Base-by-base conservation (phyloP, 1,140 invertebrate genomes). In the Luehdorfia chinensis region DNA sequence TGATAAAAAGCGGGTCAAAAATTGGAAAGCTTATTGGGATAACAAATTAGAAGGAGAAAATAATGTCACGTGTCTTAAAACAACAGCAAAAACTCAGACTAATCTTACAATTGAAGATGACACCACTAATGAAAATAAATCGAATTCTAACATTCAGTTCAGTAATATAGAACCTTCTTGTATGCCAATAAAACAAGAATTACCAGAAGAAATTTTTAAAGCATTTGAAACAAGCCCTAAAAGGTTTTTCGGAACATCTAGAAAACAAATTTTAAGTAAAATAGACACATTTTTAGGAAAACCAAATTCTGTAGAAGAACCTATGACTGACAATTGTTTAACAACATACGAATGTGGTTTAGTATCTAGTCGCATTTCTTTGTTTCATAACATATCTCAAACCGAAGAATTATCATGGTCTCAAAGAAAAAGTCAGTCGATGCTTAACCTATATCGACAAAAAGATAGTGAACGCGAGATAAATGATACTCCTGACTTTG, bases 171-270 rank as follows among this genome's bases (percentile, higher is more conserved):
- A 34, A 0, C 12, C n/a, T n/a, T n/a, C n/a, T 23, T 37, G 15
- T 44, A 19, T 43, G 9, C 53, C 63, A 27, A 56, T 56, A 1
- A 86, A 75, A 59, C 75, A 78, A 59, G 79, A 86, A 62, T 33
- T 85, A 49, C 72, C 81, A 23, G 83, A 85, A 61, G 76, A 86
- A 71, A 71, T 84, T 21, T 84, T 83, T 47, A 80, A 76, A 67
- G 83, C 80, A 33, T 86, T 86, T 55, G 83, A 86, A 79, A 86
- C 79, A 15, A 84, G 83, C 50, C 83, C 83, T 8, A 86, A 84
- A 55, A 66, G 80, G 58, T 86, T 84, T 55, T 86, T 86, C 39
- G 83, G 79, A 3, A 86, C 77, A 21, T 84, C 79, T 34, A 64
- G 83, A 48, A 74, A 73, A 55, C 77, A 80, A 39, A 86, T 86